Percentiles rank a stretch among this genome's conserved stretches.
phyloP scores from a whole-genome alignment of 2,888 invertebrate species.

The Tineola bisselliella region DNA sequence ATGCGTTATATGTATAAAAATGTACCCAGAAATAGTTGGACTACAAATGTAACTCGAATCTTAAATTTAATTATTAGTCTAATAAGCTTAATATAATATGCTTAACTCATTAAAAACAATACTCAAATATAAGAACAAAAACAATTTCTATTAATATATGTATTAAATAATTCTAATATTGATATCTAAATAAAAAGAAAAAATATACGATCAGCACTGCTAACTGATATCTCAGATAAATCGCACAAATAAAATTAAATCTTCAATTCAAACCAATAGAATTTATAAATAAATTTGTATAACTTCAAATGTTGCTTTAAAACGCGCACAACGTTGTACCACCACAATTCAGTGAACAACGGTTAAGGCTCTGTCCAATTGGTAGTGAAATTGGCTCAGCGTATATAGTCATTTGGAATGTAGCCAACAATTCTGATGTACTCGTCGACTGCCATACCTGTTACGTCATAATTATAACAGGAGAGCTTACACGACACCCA shows the following conservation, averaged over 20 bases:
- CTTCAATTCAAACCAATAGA: not conserved
- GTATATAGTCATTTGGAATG: constrained; percentile 4
- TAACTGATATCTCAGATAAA: not conserved
- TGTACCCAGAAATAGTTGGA: no score
- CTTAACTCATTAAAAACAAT: no score
- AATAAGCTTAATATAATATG: no score
- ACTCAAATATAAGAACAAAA: no score
- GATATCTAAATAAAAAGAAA: not conserved
- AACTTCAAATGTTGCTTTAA: not conserved
- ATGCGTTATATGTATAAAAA: no score
- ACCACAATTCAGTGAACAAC: constrained; percentile 1
- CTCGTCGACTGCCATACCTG: not conserved
- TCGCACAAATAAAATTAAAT: not conserved
- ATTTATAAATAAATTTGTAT: not conserved
- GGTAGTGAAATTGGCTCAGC: constrained; percentile 8
- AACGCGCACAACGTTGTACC: not conserved
- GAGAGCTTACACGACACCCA: no score
- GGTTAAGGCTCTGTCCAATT: not conserved
- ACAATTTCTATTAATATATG: not conserved
- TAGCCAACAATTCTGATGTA: constrained; percentile 1
- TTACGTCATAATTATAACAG: not conserved
- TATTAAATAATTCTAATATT: not conserved
- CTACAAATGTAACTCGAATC: no score
- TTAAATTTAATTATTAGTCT: no score
- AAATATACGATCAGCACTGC: not conserved